A percentile compares a stretch with the other conserved stretches of the same genome.
Evolutionary conservation across 35 echinoderm and acorn worm species (phyloP).

Genomic region (Hemicentrotus pulcherrimus): DNA sequence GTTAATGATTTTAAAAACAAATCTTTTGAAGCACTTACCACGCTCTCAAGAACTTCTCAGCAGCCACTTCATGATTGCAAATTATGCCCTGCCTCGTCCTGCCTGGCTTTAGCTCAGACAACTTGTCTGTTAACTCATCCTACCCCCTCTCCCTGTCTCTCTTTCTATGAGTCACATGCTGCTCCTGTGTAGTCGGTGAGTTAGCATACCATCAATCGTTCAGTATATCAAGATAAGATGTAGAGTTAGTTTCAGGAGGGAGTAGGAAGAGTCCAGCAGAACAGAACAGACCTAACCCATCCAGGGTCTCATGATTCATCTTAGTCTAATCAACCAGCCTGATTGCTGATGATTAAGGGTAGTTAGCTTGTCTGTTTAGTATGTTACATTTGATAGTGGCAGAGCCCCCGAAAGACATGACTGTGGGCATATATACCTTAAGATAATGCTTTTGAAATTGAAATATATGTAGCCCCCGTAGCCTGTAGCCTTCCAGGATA

Average conservation of each 20-base stretch:
- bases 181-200: background rate
- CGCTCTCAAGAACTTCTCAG: background rate
- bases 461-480: too few species aligned
- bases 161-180: background rate
- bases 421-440: too few species aligned
- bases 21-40: background rate
- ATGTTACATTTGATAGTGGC: background rate
- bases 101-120: background rate
- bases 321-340: conserved; percentile 5
- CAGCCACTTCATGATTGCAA: background rate
- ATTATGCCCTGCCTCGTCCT: background rate
- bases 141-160: background rate
- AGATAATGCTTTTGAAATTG: too few species aligned
- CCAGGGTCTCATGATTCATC: background rate
- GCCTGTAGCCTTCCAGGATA: too few species aligned
- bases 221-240: background rate
- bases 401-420: too few species aligned
- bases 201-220: background rate
- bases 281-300: background rate
- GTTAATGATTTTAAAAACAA: background rate
- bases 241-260: background rate
- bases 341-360: background rate
- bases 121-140: background rate
- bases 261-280: background rate
- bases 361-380: background rate